Percentiles rank a stretch among this genome's conserved stretches.
phyloP scores from a whole-genome alignment of 2,113 vertebrate species.

The Dromiciops gliroides region DNA sequence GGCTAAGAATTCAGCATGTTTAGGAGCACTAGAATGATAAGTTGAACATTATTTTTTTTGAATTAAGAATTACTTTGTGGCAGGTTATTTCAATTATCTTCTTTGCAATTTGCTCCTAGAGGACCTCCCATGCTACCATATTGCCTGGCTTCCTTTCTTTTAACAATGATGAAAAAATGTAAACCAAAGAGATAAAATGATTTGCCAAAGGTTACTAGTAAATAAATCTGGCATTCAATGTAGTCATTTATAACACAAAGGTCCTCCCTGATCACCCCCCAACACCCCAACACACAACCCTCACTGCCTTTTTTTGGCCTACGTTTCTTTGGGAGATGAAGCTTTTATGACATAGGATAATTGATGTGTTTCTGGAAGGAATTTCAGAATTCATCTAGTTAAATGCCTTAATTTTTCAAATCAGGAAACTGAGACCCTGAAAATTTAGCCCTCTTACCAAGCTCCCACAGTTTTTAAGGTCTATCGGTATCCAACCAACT shows the following conservation, averaged over 20 bases:
- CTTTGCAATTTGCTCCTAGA: not conserved
- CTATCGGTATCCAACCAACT: not conserved
- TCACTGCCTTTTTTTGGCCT: not conserved
- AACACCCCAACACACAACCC: too few species aligned
- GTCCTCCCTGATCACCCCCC: too few species aligned
- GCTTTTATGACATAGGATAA: not conserved
- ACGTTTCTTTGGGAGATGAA: not conserved
- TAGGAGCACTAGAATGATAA: not conserved
- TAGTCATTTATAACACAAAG: not conserved
- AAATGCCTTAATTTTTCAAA: not conserved
- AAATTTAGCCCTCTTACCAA: not conserved
- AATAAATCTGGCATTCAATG: not conserved
- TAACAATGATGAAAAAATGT: not conserved
- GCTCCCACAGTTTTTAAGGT: not conserved
- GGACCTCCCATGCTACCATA: not conserved
- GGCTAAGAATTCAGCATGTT: not conserved
- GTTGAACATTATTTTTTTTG: not conserved
- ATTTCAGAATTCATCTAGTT: not conserved
- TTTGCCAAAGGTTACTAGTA: not conserved
- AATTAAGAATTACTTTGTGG: not conserved
- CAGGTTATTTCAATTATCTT: not conserved
- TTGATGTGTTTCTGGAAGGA: not conserved
- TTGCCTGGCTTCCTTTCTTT: not conserved
- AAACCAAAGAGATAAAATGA: not conserved
- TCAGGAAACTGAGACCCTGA: not conserved